phyloP scores from a whole-genome alignment of 2,113 vertebrate species.

The Rostratula benghalensis region DNA sequence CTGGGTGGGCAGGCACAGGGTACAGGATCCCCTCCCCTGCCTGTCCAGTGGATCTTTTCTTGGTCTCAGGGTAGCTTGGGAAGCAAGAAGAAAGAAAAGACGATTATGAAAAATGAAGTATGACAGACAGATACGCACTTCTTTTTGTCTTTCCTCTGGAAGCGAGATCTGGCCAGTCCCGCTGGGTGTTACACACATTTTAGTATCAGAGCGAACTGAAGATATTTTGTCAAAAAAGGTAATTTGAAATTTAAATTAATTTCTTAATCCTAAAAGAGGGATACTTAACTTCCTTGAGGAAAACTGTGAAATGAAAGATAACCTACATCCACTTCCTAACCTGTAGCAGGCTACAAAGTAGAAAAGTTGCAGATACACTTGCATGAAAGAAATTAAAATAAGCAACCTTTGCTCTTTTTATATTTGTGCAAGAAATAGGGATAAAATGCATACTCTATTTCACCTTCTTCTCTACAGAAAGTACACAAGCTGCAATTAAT shows the following conservation, averaged over 20 bases:
- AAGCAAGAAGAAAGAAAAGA: not conserved
- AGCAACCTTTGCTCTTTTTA: not conserved
- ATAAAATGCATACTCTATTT: not conserved
- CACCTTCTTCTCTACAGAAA: not conserved
- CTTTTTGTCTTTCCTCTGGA: not conserved
- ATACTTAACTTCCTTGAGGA: not conserved
- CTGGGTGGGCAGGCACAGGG: not conserved
- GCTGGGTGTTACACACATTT: fast-evolving
- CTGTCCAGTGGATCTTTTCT: not conserved
- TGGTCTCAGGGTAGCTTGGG: not conserved
- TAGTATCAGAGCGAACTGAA: not conserved
- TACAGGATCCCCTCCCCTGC: not conserved
- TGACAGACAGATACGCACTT: not conserved
- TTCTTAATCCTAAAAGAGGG: not conserved
- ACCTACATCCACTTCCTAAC: not conserved
- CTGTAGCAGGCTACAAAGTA: not conserved
- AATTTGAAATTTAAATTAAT: not conserved
- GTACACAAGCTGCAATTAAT: not conserved
- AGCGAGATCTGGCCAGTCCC: not conserved
- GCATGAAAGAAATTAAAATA: not conserved
- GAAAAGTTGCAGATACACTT: not conserved
- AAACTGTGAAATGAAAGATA: not conserved
- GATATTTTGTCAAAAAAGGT: not conserved
- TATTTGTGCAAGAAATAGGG: not conserved
- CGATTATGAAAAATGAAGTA: not conserved